A percentile compares a stretch with the other conserved stretches of the same genome.
Evolutionary conservation across 2,888 invertebrate species (phyloP).

Genomic region (Athalia circularis): DNA sequence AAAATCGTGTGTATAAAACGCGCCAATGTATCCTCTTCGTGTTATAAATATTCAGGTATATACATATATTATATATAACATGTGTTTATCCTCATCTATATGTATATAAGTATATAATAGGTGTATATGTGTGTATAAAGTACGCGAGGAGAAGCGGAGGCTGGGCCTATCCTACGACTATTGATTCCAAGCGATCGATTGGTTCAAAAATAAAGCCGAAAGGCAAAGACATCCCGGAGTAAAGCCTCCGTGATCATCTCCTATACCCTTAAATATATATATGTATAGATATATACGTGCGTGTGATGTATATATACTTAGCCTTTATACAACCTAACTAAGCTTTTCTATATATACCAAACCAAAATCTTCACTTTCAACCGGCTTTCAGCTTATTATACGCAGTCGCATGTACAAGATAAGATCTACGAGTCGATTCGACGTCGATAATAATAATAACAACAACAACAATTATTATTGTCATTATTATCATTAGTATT

Average conservation of each 20-base stretch:
- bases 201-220: slow-evolving; percentile 62
- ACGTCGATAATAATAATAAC: no score
- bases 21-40: background rate
- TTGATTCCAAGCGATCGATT: slow-evolving; percentile 66
- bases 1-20: background rate
- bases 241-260: slow-evolving; percentile 1
- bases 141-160: slow-evolving; percentile 52
- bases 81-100: background rate
- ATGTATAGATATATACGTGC: background rate
- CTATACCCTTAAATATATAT: background rate
- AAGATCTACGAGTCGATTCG: no score
- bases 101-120: background rate
- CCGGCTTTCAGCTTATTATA: no score
- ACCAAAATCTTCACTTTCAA: no score
- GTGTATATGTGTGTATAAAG: background rate
- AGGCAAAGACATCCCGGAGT: slow-evolving; percentile 31
- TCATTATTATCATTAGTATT: no score
- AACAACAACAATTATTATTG: no score
- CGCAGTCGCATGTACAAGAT: no score
- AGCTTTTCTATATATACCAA: no score
- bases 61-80: background rate
- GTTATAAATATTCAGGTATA: background rate
- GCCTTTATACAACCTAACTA: no score
- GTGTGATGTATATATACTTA: background rate
- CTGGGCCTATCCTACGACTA: slow-evolving; percentile 56